Evolutionary conservation across 1,140 invertebrate species (phyloP), one percentile per base, ranked within the genome.

Genomic region (Mesaphorura yosii): DNA sequence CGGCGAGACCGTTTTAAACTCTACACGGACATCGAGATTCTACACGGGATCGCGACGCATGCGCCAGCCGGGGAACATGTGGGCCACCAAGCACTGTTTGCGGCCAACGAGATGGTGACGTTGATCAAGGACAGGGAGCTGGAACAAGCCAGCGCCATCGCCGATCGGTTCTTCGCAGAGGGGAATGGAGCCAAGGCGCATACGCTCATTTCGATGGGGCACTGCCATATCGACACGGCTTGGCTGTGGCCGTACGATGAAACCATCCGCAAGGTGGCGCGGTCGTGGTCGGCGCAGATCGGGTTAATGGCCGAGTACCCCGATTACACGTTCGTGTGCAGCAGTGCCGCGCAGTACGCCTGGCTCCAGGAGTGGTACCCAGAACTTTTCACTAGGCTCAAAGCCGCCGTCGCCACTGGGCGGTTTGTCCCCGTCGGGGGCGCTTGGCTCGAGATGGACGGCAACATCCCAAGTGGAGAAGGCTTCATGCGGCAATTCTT

Each of bases 381-480:
- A 6, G 60, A 62, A 2, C 53, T 76, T 37, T 77, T 67, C 64
- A 58, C 65, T 23, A 62, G 71, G 39, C 71, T 76, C 1, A 68
- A 68, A 53, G 54, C 67, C 19, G 68, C 64, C 60, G 68, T 73
- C 0, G 60, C 64, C 5, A 57, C 55, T 38, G 72, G 71, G 15
- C 63, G 66, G 23, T 76, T 76, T 63, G 65, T 76, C 48, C 75
- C 74, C 47, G 74, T 34, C 28, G 75, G 75, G 20, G 74, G 73
- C 10, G 70, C 70, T 2, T 77, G 75, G 75, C 68, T 76, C 45
- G 75, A 77, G 68, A 76, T 76, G 75, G 75, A 77, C 67, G 72
- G 73, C 6, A 72, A 74, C 51, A 66, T 76, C 45, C 74, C 74
- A 31, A 65, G 73, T 64, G 75, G 75, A 17, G 76, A 77, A 62